Base-by-base conservation (phyloP, 2,888 invertebrate genomes). In the Gnatocerus cornutus region DNA sequence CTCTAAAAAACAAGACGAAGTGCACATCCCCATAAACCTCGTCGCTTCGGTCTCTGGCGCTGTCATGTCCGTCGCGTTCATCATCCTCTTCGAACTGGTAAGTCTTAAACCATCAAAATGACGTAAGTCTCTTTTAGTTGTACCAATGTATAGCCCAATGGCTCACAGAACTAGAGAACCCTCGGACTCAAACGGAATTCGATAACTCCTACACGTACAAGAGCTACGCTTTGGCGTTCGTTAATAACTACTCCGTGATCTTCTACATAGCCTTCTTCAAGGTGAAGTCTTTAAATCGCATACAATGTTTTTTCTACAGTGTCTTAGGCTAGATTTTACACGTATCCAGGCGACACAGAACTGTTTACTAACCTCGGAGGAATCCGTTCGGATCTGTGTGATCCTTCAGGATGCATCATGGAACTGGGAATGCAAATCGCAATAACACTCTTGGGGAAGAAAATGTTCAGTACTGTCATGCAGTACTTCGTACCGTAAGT, bases 371-470 rank as follows among this genome's bases (percentile, higher is more conserved):
- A 72, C 48, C 52, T 77, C 29, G 78, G 79, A 13, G 76, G 84
- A 1, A 59, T 81, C 14, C 73, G 71, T 2, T 73, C 81, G 37
- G 86, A 87, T 71, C 77, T 82, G 74, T 88, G 87, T 72, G 85
- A 85, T 72, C 85, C 86, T 3, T 84, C 87, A 3, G 89, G 89
- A 0, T 90, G 90, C 79, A 82, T 89, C 8, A 85, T 87, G 14
- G 89, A 90, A 77, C 78, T 90, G 30, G 87, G 87, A 73, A 86
- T 89, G 58, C 88, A 89, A 74, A 79, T 90, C 55, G 85, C 87
- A 10, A 86, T 88, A 59, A 87, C 89, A 71, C 87, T 90, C 86
- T 81, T 88, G 13, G 86, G 88, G 13, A 89, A 89, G 78, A 88
- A 43, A 7, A 0, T 64, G 4, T 21, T 53, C 8, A 0, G 16